These are phyloP conservation scores for Pedetes capensis DNA, from an alignment of 2,113 vertebrate species.

Conservation along the genomic window DNA sequence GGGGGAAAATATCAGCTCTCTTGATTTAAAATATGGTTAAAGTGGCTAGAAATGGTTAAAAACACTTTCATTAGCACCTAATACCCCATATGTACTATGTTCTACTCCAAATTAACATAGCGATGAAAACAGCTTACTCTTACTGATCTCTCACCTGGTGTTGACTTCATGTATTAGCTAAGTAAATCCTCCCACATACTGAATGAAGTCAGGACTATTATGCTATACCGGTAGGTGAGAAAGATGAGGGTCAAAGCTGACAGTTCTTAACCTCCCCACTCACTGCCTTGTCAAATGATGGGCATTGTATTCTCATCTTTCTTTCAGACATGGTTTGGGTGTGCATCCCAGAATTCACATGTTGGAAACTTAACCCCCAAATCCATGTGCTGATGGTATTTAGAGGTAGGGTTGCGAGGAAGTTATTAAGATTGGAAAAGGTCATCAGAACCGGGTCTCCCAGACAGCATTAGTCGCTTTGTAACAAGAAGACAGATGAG, in stretches of 20 bases:
- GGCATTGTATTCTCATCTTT: not conserved
- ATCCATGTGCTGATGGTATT: not conserved
- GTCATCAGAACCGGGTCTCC: not conserved
- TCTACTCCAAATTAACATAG: not conserved
- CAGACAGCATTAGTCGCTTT: not conserved
- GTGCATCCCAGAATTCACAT: not conserved
- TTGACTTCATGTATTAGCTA: not conserved
- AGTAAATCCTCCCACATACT: not conserved
- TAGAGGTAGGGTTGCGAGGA: not conserved
- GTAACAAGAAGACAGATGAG: not conserved
- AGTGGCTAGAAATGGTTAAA: not conserved
- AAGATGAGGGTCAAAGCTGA: not conserved
- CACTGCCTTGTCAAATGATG: not conserved
- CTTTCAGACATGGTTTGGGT: too few species aligned
- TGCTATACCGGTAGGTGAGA: not conserved
- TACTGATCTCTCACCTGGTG: not conserved
- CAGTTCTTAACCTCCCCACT: not conserved
- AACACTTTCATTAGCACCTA: not conserved
- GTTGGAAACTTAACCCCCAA: not conserved
- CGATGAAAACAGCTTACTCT: not conserved
- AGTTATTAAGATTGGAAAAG: not conserved
- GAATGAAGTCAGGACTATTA: not conserved
- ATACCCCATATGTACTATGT: not conserved
- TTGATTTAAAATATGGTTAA: not conserved
- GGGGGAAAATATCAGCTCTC: not conserved